Base-by-base conservation (phyloP, 2,797 vertebrate species). In the Malacoctenus gilli region DNA sequence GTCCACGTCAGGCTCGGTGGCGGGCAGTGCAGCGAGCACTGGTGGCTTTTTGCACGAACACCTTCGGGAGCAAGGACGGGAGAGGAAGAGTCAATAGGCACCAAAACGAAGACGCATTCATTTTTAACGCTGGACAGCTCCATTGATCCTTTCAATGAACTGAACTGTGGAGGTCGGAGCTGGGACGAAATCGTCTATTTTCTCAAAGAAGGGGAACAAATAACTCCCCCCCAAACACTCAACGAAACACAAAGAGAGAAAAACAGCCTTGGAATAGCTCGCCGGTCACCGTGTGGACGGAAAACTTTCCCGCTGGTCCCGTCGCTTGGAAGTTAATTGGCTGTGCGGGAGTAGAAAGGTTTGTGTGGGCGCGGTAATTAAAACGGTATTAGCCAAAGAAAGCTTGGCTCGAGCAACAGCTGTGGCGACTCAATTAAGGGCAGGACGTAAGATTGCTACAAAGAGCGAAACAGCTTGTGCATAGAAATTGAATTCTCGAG, bases 41-140 rank as follows among this genome's bases (percentile, higher is more conserved):
- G 95, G 79, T 88, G 86, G 68, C 91, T 98, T 64, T 96, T 97
- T 34, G 95, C 93, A 89, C 95, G 95, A 38, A 96, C 95, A 78
- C 96, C 96, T 98, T 63, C 19, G 79, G 83, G 9, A 19, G 18
- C 59, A 60, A 59, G 4, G 18, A 51, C 28, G n/a, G n/a, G 14
- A 22, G 13, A 13, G 8, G 6, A n/a, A 10, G 1, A 40, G 39
- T 65, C 16, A 55, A 38, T 39, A 44, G 16, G 31, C 5, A 59
- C 18, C 8, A 59, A 41, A 47, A 43, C 8, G 58, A 30, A 56
- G 46, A 42, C 8, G n/a, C 19, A 31, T 66, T 57, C 1, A 51
- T 76, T 59, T 59, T 66, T n/a, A 48, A 52, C 25, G 30, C 23
- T 28, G 10, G 39, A 64, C 21, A 54, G 46, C n/a, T 40, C 16